Evolutionary conservation across 2,113 vertebrate genomes (phyloP).

Genomic region (Camarhynchus parvulus): DNA sequence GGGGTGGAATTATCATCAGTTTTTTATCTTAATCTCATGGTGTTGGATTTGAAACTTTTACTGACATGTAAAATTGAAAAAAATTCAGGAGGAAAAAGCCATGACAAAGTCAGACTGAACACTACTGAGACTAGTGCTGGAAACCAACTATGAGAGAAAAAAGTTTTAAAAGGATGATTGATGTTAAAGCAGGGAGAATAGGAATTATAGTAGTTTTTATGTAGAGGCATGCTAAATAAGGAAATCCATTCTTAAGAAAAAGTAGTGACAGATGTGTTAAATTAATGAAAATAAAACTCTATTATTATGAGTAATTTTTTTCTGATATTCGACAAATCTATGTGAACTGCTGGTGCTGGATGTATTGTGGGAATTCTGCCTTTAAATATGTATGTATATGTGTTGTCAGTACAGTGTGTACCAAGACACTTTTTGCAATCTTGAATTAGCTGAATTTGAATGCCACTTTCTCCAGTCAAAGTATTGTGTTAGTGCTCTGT

Average conservation of each 20-base stretch:
- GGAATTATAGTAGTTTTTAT: neutral
- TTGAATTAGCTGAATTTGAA: neutral
- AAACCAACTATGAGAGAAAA: neutral
- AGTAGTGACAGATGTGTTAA: neutral
- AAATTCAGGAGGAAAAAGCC: neutral
- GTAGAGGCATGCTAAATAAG: neutral
- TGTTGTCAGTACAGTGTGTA: neutral
- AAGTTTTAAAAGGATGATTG: neutral
- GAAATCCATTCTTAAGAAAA: neutral
- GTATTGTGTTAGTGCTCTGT: rapidly evolving
- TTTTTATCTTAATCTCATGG: neutral
- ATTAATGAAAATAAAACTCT: neutral
- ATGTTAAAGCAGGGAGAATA: neutral
- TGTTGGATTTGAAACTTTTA: neutral
- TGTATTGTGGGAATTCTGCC: neutral
- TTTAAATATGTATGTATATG: neutral
- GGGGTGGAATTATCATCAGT: neutral
- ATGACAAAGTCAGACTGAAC: neutral
- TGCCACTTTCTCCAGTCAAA: neutral
- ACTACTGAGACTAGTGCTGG: neutral
- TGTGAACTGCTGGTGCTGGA: neutral
- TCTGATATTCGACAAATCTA: neutral
- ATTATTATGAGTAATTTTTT: neutral
- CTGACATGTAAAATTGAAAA: neutral
- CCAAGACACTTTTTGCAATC: neutral